Conservation (phyloP, 2,113 vertebrate genomes). For the Takifugu bimaculatus region DNA sequence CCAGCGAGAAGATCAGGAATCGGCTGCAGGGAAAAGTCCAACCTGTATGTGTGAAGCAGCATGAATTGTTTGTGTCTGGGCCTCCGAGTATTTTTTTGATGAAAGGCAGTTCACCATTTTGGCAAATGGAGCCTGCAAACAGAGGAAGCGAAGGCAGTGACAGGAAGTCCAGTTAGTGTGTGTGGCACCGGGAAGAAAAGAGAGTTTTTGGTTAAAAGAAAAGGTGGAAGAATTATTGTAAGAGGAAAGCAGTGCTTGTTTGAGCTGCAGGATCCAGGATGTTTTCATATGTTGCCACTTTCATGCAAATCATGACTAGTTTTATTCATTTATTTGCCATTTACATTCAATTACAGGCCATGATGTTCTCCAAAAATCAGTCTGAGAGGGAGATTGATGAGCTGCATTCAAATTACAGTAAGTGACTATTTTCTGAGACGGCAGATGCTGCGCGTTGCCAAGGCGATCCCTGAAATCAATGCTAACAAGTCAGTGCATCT, state of each 20-base stretch:
- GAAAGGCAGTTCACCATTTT: neutral
- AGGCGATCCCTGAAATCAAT: no score
- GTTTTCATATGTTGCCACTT: no score
- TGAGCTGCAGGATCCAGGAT: no score
- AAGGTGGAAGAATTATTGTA: neutral
- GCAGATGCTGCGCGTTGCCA: no score
- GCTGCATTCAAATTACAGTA: constrained; percentile 87
- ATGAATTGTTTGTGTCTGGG: neutral
- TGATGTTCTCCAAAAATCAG: constrained; percentile 88
- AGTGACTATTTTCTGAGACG: constrained; percentile 64
- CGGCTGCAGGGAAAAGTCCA: constrained; percentile 73
- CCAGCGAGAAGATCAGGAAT: constrained; percentile 80
- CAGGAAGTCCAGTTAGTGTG: neutral
- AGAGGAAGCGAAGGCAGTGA: neutral
- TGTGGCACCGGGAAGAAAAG: neutral
- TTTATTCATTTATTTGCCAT: neutral
- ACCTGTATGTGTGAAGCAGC: constrained; percentile 58
- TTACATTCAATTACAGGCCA: constrained; percentile 71
- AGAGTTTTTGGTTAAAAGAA: neutral
- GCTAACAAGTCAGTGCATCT: neutral
- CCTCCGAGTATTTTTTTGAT: neutral
- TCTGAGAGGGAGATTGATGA: constrained; percentile 87
- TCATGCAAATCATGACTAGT: no score
- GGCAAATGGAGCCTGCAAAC: neutral
- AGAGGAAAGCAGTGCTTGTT: no score